A percentile compares a stretch with the other conserved stretches of the same genome.
Evolutionary conservation across 1,140 invertebrate species (phyloP).

Genomic region (Pteromalus puparum): DNA sequence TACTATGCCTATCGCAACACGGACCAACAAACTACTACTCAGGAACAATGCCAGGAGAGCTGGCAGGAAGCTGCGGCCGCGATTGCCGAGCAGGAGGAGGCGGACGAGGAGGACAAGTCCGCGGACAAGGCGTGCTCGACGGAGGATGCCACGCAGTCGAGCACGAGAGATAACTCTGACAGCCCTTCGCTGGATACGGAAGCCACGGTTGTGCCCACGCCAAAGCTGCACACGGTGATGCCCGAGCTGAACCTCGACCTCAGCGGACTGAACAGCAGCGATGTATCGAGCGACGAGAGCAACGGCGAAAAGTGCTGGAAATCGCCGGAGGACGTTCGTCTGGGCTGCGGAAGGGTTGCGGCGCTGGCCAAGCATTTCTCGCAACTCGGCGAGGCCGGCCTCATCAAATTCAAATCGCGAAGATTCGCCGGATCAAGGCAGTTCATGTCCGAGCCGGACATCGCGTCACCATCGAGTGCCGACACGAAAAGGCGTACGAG

Average conservation of each 20-base stretch:
- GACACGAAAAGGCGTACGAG: constrained; percentile 44
- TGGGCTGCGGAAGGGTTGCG: constrained; percentile 78
- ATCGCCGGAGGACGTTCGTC: constrained; percentile 78
- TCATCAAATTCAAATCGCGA: constrained; percentile 68
- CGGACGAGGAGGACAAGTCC: constrained; percentile 34
- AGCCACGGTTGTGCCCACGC: constrained; percentile 39
- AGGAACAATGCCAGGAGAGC: not conserved
- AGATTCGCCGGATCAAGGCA: constrained; percentile 59
- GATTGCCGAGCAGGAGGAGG: constrained; percentile 5
- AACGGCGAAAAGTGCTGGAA: constrained; percentile 77
- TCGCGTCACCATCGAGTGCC: constrained; percentile 59
- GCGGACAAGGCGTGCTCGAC: constrained; percentile 33
- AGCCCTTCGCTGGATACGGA: constrained; percentile 50
- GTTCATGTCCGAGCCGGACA: constrained; percentile 70
- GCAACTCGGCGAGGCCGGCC: constrained; percentile 70
- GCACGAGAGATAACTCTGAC: constrained; percentile 47
- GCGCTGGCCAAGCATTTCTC: constrained; percentile 79
- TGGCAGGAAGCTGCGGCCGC: not conserved
- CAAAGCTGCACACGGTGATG: constrained; percentile 60
- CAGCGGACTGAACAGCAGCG: constrained; percentile 67
- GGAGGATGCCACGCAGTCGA: not conserved
- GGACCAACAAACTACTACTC: not conserved
- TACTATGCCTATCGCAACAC: not conserved
- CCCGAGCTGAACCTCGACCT: constrained; percentile 69
- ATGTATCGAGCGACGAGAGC: constrained; percentile 71